Percentiles rank a stretch among this genome's conserved stretches.
Conservation (phyloP, 2,113 vertebrate genomes). For the Mustela lutreola region DNA sequence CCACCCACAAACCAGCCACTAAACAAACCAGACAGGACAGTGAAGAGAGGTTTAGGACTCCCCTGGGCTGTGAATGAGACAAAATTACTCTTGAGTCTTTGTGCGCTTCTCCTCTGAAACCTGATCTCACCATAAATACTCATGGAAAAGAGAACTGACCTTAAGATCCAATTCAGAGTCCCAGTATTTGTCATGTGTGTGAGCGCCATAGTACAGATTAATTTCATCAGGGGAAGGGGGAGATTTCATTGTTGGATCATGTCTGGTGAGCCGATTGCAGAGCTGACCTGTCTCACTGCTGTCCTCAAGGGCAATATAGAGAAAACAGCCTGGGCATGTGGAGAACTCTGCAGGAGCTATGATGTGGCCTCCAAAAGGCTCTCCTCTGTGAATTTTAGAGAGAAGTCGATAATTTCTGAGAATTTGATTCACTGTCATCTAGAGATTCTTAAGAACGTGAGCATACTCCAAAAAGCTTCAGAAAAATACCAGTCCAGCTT, state of each 20-base stretch:
- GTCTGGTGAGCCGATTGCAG: background rate
- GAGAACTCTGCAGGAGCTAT: background rate
- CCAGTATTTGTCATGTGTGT: constrained; percentile 71
- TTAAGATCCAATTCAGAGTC: constrained; percentile 78
- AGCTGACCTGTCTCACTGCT: background rate
- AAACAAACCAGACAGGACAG: constrained; percentile 19
- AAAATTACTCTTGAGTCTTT: background rate
- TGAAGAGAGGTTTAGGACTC: constrained; percentile 27
- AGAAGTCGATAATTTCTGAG: background rate
- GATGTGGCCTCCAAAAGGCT: background rate
- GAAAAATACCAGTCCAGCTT: background rate
- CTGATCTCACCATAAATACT: constrained; percentile 45
- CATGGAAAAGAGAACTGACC: constrained; percentile 73
- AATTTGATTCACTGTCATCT: background rate
- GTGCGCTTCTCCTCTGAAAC: constrained; percentile 63
- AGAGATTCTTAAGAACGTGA: background rate
- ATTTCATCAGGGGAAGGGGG: constrained; percentile 13
- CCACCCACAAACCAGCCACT: background rate
- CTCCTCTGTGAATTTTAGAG: background rate
- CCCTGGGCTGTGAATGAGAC: constrained; percentile 42
- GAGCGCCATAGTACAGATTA: constrained; percentile 8
- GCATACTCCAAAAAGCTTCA: background rate
- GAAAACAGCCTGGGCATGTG: rapidly evolving
- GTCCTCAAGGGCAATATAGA: background rate
- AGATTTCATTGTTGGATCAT: background rate